Evolutionary conservation across 2,113 vertebrate genomes (phyloP), one percentile per base, ranked within the genome.

Genomic region (Forbesichthys agassizii): DNA sequence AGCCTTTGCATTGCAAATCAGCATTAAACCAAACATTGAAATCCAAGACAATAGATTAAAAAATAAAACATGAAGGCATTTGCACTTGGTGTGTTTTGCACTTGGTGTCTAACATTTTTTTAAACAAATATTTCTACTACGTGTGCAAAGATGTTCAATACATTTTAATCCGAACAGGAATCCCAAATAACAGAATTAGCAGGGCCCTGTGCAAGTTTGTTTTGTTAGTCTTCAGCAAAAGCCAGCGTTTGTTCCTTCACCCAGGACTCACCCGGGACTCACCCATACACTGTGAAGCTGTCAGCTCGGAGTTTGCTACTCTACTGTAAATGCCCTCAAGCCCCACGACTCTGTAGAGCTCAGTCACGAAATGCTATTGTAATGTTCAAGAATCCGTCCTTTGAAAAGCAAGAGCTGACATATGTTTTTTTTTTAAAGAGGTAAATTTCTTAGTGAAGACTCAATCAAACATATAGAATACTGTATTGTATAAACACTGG

Each of bases 381-480:
- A 58, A 72, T 49, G 33, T 72, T 47, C 54, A 47, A 58, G 46
- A 48, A n/a, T 62, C 33, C 63, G 16, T 52, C 56, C 18, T 33
- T 33, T 63, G 49, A 74, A 47, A 62, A 67, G 58, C 64, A 53
- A 62, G 68, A 57, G 65, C 49, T 59, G 18, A 48, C 42, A 80
- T 74, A 11, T 56, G 2, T 27, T 2, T 80, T 57, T 69, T 67
- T 78, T 69, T 70, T 78, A 48, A 72, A 78, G 9, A 56, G 6
- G 16, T 27, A 16, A 2, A n/a, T 20, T 13, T 51, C 48, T 3
- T 51, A 11, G 27, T 27, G 48, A 51, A 51, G 48, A 11, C 48
- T 51, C 48, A 12, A 42, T 42, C 36, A 42, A 42, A 42, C 36
- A 42, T 42, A 42, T 3, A 27, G 27, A 27, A 27, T 27, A 27